These are phyloP conservation scores for Pogonus chalceus DNA, from an alignment of 1,140 invertebrate species.

Conservation along the genomic window DNA sequence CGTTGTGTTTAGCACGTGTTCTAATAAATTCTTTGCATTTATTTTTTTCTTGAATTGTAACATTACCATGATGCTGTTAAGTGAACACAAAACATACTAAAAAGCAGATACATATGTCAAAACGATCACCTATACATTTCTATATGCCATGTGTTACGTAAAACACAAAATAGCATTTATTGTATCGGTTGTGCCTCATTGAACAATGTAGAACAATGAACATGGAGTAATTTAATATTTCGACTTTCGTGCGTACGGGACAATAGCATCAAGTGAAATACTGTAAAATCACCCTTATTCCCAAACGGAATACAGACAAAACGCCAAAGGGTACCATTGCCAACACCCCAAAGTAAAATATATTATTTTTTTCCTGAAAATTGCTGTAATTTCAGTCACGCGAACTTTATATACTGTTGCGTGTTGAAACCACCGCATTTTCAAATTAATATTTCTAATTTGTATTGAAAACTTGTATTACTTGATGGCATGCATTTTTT, in stretches of 20 bases:
- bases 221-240: constrained; percentile 6
- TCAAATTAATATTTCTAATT: constrained; percentile 9
- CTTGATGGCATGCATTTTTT: not conserved
- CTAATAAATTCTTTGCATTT: too few species aligned
- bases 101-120: not conserved
- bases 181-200: not conserved
- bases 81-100: too few species aligned
- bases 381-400: constrained; percentile 3
- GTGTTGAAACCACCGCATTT: not conserved
- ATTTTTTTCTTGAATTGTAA: too few species aligned
- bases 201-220: constrained; percentile 1
- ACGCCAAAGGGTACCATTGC: not conserved
- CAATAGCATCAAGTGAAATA: not conserved
- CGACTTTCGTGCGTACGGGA: constrained; percentile 3
- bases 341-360: constrained; percentile 3
- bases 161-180: not conserved
- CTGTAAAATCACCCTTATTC: not conserved
- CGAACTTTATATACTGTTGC: not conserved
- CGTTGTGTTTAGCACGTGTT: too few species aligned
- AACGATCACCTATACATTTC: not conserved
- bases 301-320: not conserved
- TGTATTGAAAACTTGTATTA: constrained; percentile 1
- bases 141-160: constrained; percentile 1
- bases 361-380: constrained; percentile 2
- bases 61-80: too few species aligned